A percentile compares a stretch with the other conserved stretches of the same genome.
Conservation (phyloP, 2,797 vertebrate species). For the Hybognathus amarus region DNA sequence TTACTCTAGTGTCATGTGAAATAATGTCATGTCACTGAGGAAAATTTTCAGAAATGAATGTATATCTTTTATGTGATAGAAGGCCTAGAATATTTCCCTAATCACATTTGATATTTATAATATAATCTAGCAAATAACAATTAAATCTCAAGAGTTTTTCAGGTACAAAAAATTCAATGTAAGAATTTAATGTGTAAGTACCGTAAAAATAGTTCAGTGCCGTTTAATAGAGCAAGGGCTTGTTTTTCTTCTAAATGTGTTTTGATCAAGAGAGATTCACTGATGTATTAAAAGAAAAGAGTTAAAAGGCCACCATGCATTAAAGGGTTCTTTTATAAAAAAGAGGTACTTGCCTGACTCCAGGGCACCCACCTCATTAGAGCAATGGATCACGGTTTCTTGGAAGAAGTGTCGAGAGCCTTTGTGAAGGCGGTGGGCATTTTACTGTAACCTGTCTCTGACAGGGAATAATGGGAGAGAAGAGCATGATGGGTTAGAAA, state of each 20-base stretch:
- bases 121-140: background rate
- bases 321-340: slow-evolving; percentile 63
- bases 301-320: slow-evolving; percentile 68
- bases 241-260: slow-evolving; percentile 62
- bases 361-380: slow-evolving; percentile 69
- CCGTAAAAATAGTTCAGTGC: background rate
- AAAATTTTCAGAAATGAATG: background rate
- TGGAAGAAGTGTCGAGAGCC: slow-evolving; percentile 54
- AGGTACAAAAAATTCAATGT: background rate
- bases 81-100: too few relatives aligned
- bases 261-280: slow-evolving; percentile 72
- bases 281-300: slow-evolving; percentile 73
- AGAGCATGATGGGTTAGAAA: slow-evolving; percentile 59
- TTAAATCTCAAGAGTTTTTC: background rate
- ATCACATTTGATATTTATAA: background rate
- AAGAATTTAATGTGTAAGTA: background rate
- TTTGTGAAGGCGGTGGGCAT: slow-evolving; percentile 36
- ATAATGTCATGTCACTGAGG: background rate
- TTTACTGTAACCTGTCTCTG: slow-evolving; percentile 66
- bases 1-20: slow-evolving; percentile 6
- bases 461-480: slow-evolving; percentile 68
- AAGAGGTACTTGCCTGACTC: slow-evolving; percentile 61
- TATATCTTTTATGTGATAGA: background rate
- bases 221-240: slow-evolving; percentile 52
- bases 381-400: slow-evolving; percentile 66